A percentile compares a stretch with the other conserved stretches of the same genome.
phyloP scores from a whole-genome alignment of 2,888 invertebrate species.

The Melipona beecheii region DNA sequence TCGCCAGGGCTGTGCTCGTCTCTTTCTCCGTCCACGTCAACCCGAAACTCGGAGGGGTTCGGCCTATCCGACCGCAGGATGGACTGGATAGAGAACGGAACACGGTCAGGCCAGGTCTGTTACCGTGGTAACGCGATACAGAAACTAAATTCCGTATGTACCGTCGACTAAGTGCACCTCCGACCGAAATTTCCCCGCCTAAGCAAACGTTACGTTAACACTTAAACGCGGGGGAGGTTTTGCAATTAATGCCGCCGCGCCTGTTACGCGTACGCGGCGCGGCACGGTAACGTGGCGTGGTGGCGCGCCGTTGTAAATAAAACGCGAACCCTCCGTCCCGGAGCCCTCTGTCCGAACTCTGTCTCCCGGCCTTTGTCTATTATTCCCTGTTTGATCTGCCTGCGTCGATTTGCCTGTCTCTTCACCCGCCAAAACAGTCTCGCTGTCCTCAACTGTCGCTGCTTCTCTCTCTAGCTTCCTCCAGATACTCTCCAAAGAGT shows the following conservation, averaged over 20 bases:
- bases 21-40: conserved; percentile 52
- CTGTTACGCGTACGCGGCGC: conserved; percentile 3
- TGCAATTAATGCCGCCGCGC: conserved; percentile 58
- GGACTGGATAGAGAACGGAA: conserved; percentile 61
- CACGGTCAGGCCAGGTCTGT: conserved; percentile 59
- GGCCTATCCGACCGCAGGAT: conserved; percentile 69
- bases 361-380: conserved; percentile 18
- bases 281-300: neutral
- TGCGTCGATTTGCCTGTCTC: neutral
- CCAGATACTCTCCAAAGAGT: no score
- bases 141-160: conserved; percentile 71
- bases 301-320: conserved; percentile 22
- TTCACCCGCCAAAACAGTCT: neutral
- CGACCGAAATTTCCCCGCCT: conserved; percentile 64
- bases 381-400: conserved; percentile 33
- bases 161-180: conserved; percentile 64
- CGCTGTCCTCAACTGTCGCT: no score
- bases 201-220: conserved; percentile 66
- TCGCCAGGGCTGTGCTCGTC: neutral
- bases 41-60: conserved; percentile 59
- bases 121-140: conserved; percentile 72
- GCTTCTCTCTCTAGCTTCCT: no score
- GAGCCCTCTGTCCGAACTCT: neutral
- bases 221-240: conserved; percentile 59
- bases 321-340: conserved; percentile 14